Conservation (phyloP, 2,797 vertebrate genomes). For the Lagothrix lagotricha region DNA sequence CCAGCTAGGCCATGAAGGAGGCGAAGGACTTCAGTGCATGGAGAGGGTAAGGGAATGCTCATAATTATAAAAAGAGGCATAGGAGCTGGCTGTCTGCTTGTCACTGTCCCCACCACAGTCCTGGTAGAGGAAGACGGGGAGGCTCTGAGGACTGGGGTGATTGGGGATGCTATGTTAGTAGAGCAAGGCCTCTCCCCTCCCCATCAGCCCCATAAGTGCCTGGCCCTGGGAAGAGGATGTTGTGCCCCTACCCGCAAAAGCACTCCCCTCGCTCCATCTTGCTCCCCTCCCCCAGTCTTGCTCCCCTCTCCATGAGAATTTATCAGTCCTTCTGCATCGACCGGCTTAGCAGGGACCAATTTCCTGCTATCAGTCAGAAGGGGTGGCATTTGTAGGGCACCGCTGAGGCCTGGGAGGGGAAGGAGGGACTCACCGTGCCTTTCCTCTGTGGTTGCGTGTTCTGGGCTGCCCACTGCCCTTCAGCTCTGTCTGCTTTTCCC, state of each 20-base stretch:
- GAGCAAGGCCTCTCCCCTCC: not conserved
- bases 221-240: slow-evolving; percentile 63
- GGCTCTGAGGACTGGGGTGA: not conserved
- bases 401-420: not conserved
- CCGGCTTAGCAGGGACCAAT: slow-evolving; percentile 89
- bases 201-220: not conserved
- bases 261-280: slow-evolving; percentile 84
- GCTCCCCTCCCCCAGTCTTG: slow-evolving; percentile 83
- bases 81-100: not conserved
- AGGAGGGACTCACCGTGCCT: not conserved
- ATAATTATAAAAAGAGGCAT: not conserved
- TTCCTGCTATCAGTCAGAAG: slow-evolving; percentile 89
- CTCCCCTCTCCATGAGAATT: slow-evolving; percentile 86
- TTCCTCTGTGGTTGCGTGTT: not conserved
- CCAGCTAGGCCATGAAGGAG: too few relatives aligned
- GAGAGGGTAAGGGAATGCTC: not conserved
- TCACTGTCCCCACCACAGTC: not conserved
- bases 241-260: slow-evolving; percentile 82
- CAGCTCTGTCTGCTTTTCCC: not conserved
- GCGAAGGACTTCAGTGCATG: not conserved
- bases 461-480: not conserved
- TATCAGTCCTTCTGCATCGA: slow-evolving; percentile 90
- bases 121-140: not conserved
- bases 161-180: not conserved
- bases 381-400: slow-evolving; percentile 68